A percentile compares a stretch with the other conserved stretches of the same genome.
phyloP scores from a whole-genome alignment of 2,797 vertebrate species.

The Parotocinclus haroldoi region DNA sequence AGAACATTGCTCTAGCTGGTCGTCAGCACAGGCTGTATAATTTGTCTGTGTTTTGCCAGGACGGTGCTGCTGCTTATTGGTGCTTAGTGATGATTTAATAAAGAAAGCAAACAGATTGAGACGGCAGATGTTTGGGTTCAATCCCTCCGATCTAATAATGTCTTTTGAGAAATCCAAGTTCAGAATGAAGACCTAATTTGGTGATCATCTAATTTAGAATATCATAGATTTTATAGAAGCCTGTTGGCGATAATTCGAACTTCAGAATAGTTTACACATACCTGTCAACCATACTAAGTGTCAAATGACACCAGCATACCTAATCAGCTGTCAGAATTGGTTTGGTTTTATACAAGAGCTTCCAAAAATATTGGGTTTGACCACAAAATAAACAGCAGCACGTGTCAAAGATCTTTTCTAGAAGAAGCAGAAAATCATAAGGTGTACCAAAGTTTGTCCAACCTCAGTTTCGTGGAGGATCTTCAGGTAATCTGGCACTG shows the following conservation, averaged over 20 bases:
- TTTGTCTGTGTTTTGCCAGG: background rate
- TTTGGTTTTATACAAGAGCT: background rate
- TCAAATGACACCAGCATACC: background rate
- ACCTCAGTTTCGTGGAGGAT: conserved; percentile 66
- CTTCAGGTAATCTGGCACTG: conserved; percentile 70
- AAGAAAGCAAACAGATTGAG: conserved; percentile 9
- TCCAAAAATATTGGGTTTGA: background rate
- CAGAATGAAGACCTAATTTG: no score
- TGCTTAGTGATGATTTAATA: conserved; percentile 23
- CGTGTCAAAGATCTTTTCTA: no score
- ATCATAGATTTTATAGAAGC: no score
- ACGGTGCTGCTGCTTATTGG: conserved; percentile 16
- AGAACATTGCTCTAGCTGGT: no score
- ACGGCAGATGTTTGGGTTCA: conserved; percentile 23
- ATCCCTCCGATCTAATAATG: no score
- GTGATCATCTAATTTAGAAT: no score
- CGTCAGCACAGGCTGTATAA: no score
- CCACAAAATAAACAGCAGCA: background rate
- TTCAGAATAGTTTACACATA: no score
- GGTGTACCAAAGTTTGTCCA: background rate
- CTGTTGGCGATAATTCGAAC: no score
- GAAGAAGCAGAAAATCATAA: background rate
- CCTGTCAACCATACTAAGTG: no score
- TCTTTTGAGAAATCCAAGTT: no score
- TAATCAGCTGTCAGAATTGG: background rate